Evolutionary conservation across 2,113 vertebrate species (phyloP), one percentile per base, ranked within the genome.

Genomic region (Charadrius vociferus): DNA sequence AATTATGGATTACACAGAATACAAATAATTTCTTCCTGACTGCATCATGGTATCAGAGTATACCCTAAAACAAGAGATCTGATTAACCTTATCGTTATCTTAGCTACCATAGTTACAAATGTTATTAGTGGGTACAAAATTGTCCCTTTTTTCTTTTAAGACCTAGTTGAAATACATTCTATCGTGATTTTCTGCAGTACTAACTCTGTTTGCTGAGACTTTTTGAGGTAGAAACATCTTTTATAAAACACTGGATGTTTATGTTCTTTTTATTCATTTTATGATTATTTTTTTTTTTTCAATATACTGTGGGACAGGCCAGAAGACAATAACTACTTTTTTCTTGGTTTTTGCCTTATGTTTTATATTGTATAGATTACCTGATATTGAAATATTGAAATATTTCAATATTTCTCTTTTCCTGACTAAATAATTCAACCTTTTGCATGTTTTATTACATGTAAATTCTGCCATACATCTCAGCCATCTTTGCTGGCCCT

Each of bases 401-500:
- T n/a, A n/a, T 90, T 93, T 70, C 37, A 84, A 11, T 65, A 78
- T 90, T 88, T 92, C 24, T 65, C 34, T 53, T 86, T 70, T 55
- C 16, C 7, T 61, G 26, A 73, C 15, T 41, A 50, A 81, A 71
- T 75, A 88, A 81, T 58, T 71, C 26, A 92, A 58, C 7, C 1
- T 43, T 83, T 63, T 75, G 5, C 14, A 30, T 52, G 20, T 8
- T 88, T 90, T n/a, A 39, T 86, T 50, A 12, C 36, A 30, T 1
- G 1, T 29, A 83, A 83, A 79, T 90, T 74, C 77, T 96, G 15
- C 66, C 67, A 88, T 45, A 24, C 13, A 45, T 94, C 45, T 98
- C 91, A 97, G 86, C 36, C 86, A 94, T 88, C 59, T 97, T 79
- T 95, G 53, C 88, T 96, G 89, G 81, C 52, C 89, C 79, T 90